Conservation (phyloP, 2,113 vertebrate species). For the Dryoscopus gambensis region DNA sequence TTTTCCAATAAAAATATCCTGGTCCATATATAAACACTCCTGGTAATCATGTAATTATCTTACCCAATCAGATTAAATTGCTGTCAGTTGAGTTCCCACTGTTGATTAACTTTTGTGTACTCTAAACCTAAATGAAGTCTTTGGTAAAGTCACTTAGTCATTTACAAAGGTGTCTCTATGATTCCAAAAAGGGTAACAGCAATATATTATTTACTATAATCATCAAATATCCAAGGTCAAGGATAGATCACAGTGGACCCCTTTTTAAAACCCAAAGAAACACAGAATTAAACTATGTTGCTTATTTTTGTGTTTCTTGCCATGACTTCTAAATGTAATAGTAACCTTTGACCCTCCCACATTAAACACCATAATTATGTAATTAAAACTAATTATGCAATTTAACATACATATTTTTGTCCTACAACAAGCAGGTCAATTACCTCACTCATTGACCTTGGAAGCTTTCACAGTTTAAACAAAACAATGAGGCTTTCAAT, state of each 20-base stretch:
- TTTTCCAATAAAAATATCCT: constrained; percentile 86
- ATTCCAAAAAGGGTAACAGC: constrained; percentile 59
- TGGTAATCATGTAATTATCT: constrained; percentile 87
- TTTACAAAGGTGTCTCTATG: constrained; percentile 82
- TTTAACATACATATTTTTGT: constrained; percentile 85
- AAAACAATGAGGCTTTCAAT: constrained; percentile 86
- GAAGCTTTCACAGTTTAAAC: constrained; percentile 84
- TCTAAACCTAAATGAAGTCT: constrained; percentile 79
- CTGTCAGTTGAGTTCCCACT: constrained; percentile 74
- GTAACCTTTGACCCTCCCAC: constrained; percentile 87
- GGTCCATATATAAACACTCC: constrained; percentile 80
- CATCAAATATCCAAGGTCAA: constrained; percentile 78
- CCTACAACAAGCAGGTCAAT: constrained; percentile 81
- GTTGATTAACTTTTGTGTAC: constrained; percentile 72
- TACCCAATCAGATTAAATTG: constrained; percentile 83
- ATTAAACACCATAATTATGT: constrained; percentile 92
- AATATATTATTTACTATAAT: constrained; percentile 71
- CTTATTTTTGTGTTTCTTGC: constrained; percentile 67
- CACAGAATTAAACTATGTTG: constrained; percentile 53
- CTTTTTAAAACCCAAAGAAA: constrained; percentile 68
- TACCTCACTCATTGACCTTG: constrained; percentile 87
- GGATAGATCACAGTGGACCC: constrained; percentile 69
- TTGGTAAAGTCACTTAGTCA: constrained; percentile 73
- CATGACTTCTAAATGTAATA: constrained; percentile 80
- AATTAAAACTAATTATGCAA: constrained; percentile 98